Conservation (phyloP, 1,140 invertebrate genomes). For the Octopus sinensis region DNA sequence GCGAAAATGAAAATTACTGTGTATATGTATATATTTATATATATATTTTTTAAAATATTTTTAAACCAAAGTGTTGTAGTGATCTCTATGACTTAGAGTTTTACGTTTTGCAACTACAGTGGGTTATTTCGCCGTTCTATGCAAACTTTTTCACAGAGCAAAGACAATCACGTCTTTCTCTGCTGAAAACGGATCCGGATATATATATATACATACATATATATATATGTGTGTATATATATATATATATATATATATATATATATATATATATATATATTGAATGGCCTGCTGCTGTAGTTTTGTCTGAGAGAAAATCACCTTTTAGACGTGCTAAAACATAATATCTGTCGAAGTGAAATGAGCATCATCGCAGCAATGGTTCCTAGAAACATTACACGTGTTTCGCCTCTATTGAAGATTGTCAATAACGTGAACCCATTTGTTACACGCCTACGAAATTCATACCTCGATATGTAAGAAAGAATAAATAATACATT, state of each 20-base stretch:
- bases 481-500: neutral
- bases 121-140: no score
- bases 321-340: neutral
- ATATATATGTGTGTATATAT: neutral
- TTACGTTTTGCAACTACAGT: no score
- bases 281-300: neutral
- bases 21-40: no score
- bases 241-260: conserved; percentile 5
- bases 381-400: neutral
- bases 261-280: neutral
- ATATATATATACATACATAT: neutral
- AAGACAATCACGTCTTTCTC: neutral
- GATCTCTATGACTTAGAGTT: no score
- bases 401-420: neutral
- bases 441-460: neutral
- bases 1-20: no score
- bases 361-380: neutral
- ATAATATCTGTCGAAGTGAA: neutral
- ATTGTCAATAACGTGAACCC: neutral
- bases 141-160: no score
- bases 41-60: no score
- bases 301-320: neutral
- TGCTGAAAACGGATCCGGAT: neutral
- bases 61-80: no score
- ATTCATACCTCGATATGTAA: neutral